Evolutionary conservation across 1,140 invertebrate species (phyloP), one percentile per base, ranked within the genome.

Genomic region (Leptonema lineaticorne): DNA sequence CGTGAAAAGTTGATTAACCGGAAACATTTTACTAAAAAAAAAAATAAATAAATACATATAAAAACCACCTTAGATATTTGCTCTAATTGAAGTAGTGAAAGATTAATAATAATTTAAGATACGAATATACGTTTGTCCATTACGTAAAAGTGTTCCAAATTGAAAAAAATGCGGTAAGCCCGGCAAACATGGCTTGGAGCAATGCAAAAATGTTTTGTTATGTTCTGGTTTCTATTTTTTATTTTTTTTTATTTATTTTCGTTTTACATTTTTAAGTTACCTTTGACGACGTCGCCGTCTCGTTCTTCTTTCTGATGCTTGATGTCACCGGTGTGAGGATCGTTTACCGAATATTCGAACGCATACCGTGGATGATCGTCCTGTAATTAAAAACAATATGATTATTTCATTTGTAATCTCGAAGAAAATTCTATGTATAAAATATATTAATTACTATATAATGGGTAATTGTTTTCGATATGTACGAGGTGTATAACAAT

Each of bases 321-420:
- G 57, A 87, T 84, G 73, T 90, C 88, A 69, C 90, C 89, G 11
- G 87, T 91, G 76, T 88, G 85, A 48, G 86, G 85, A 77, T 92
- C 90, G 64, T 89, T 86, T 0, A 91, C 88, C 69, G 81, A 83
- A 78, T 92, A 92, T 74, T 88, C 88, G 75, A 87, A 90, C 46
- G 86, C 86, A 75, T 91, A 91, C 41, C 86, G 82, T 6, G 88
- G 88, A 78, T 89, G 83, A 30, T 86, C 81, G 76, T 89, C 87
- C 84, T 87, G 74, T 48, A 69, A 68, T 46, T 46, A 60, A 28
- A 53, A 53, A 48, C 18, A 50, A 7, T 8, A 46, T 4, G 30
- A 33, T 33, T n/a, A 45, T 45, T 45, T 2, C 11, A 6, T 14
- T 9, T 45, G 37, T 33, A 33, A 33, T 45, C 16, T 9, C 16